Conservation (phyloP, 2,113 vertebrate species). For the Sander lucioperca region DNA sequence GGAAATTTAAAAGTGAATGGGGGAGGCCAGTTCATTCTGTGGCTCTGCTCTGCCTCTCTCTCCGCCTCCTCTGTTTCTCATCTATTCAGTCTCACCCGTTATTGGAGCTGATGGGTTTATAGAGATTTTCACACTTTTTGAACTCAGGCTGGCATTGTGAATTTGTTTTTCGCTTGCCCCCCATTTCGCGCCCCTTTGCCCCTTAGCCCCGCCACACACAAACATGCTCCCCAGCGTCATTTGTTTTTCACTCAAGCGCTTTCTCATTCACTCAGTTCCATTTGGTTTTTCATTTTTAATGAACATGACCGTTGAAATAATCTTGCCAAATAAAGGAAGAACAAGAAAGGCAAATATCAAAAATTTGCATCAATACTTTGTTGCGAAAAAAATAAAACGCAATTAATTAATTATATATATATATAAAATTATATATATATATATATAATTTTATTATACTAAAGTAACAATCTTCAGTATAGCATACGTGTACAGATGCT, state of each 20-base stretch:
- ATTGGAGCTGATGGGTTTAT: constrained; percentile 99
- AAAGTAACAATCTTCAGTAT: background rate
- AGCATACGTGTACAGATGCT: background rate
- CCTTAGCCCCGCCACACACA: constrained; percentile 67
- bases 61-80: constrained; percentile 84
- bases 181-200: constrained; percentile 61
- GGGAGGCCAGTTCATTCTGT: constrained; percentile 94
- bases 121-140: constrained; percentile 96
- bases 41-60: constrained; percentile 84
- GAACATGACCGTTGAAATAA: background rate
- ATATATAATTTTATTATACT: background rate
- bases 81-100: constrained; percentile 94
- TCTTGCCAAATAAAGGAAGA: background rate
- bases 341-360: background rate
- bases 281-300: constrained; percentile 1
- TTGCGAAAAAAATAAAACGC: background rate
- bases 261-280: constrained; percentile 14
- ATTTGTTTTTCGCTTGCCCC: constrained; percentile 77
- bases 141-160: constrained; percentile 87
- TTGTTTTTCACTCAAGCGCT: constrained; percentile 37
- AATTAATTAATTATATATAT: too few relatives aligned
- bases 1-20: constrained; percentile 98
- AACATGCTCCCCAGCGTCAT: constrained; percentile 36
- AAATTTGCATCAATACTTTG: background rate
- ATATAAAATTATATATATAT: too few relatives aligned